phyloP scores from a whole-genome alignment of 2,113 vertebrate genomes.

The Beaufortia kweichowensis region DNA sequence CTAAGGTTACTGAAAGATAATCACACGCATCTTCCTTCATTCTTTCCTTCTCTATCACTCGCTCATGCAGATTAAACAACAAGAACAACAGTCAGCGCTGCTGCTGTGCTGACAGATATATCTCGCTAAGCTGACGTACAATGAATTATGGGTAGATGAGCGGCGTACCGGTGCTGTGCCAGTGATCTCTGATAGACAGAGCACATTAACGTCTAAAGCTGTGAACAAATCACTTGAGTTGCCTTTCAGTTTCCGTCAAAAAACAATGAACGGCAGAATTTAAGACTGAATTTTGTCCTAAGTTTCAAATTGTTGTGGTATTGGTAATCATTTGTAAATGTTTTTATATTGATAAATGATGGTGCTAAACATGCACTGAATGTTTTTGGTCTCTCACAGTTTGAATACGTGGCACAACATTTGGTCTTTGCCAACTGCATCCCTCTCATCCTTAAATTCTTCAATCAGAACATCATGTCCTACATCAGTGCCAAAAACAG shows the following conservation, averaged over 20 bases:
- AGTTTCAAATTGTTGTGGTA: background rate
- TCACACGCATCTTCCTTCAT: background rate
- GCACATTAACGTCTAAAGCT: background rate
- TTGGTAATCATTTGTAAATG: background rate
- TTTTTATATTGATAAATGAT: no score
- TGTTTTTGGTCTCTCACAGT: conserved; percentile 70
- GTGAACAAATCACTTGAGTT: conserved; percentile 10
- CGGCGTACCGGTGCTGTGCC: background rate
- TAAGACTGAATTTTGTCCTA: background rate
- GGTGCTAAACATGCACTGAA: background rate
- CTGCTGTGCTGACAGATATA: background rate
- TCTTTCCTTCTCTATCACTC: background rate
- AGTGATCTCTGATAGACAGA: background rate
- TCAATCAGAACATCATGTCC: conserved; percentile 98
- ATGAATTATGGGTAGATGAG: background rate
- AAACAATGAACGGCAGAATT: conserved; percentile 40
- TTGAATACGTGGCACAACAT: conserved; percentile 95
- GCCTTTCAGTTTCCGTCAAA: conserved; percentile 25
- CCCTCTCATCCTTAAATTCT: conserved; percentile 98
- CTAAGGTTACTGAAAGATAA: background rate
- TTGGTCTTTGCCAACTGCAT: conserved; percentile 99
- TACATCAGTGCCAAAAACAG: conserved; percentile 98
- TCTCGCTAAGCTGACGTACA: background rate
- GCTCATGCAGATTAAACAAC: background rate
- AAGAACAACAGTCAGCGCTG: background rate